Base-by-base conservation (phyloP, 2,797 vertebrate species). In the Poecilia picta region DNA sequence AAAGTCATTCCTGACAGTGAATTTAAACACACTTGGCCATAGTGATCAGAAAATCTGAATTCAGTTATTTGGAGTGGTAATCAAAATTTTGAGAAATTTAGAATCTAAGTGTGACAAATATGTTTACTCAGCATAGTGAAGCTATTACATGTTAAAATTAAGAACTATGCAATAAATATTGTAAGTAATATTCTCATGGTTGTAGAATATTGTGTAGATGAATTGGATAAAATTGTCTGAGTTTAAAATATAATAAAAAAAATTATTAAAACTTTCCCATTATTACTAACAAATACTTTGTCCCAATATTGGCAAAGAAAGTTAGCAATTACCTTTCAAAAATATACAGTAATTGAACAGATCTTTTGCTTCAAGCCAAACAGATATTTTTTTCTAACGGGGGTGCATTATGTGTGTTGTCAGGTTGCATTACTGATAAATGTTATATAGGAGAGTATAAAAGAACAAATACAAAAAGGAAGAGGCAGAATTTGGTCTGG, bases 401-500 rank as follows among this genome's bases (percentile, higher is more conserved):
- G 39, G 79, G 76, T 57, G 31, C 18, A 62, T 77, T 71, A 41
- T 75, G 45, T 73, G 45, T 84, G 78, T 72, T 74, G 33, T 83
- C 72, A 81, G 72, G 53, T 6, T 80, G 66, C 78, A 43, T 72
- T 31, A 57, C 36, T 81, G 49, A 33, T 43, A 77, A 85, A 76
- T 82, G 45, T 78, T 83, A 39, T 81, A 81, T 75, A 78, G 20
- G 23, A 79, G 72, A 78, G 46, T 79, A 62, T 72, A 77, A 88
- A 85, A 89, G 53, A 57, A 71, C 47, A 78, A 31, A 83, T 74
- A 85, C 79, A 77, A 84, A 70, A 88, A 79, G 41, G 73, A 47
- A 81, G 57, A 76, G 3, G 15, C 66, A 70, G 55, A 71, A 79
- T 82, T 81, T 87, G 74, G 75, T 81, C 87, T 83, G 79, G 76